Base-by-base conservation (phyloP, 2,797 vertebrate genomes). In the Spondyliosoma cantharus region DNA sequence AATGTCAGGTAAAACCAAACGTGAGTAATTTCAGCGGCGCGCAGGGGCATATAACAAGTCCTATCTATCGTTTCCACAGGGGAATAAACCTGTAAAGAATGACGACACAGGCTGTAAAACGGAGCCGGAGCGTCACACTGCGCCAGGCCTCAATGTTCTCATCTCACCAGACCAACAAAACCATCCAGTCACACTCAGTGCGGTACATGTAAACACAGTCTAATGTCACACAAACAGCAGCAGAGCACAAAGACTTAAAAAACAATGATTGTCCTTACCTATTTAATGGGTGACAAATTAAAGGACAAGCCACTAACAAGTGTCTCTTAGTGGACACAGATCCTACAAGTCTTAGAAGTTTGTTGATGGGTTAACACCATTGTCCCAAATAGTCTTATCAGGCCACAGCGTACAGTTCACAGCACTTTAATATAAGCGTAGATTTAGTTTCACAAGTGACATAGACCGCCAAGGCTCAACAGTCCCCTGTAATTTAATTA, bases 11-110 rank as follows among this genome's bases (percentile, higher is more conserved):
- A 78, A 85, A 85, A 87, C 56, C 72, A 76, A 87, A 87, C 65
- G 37, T 86, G 74, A 90, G 82, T 83, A 75, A 91, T 86, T 88
- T 67, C 57, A 54, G 64, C 7, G 42, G 59, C 56, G 81, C 78
- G 80, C 77, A 83, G 78, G 82, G 82, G 60, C 72, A 53, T 86
- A 82, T 81, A 88, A 84, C 80, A 85, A 70, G 71, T 76, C 65
- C 74, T 75, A 86, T 90, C 79, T 86, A 49, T 80, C 24, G 42
- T 64, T 89, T 88, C 68, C 80, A 83, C 60, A 11, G 79, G 76
- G 83, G 81, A 81, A 90, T 88, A 87, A 91, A 90, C 65, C 62
- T 79, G 72, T 71, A 71, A 74, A 66, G 65, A 76, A 80, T 57
- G 80, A 85, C 54, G 60, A 84, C 77, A 84, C 45, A 14, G 59